Conservation (phyloP, 2,888 invertebrate genomes). For the Limulus polyphemus region DNA sequence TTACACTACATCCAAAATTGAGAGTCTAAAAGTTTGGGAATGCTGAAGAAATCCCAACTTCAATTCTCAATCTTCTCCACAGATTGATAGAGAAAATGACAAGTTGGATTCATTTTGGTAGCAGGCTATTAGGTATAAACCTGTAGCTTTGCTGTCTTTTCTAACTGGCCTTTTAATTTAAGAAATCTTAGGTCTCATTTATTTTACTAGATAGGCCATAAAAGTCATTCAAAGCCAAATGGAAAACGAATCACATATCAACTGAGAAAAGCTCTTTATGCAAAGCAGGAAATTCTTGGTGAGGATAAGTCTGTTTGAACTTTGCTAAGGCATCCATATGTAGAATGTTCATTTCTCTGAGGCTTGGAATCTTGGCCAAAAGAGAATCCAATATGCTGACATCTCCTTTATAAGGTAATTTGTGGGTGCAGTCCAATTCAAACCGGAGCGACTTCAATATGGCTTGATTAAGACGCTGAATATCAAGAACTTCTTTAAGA, state of each 20-base stretch:
- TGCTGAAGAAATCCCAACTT: too few relatives aligned
- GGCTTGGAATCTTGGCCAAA: conserved; percentile 74
- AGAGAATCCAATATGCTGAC: conserved; percentile 83
- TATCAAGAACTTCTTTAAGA: conserved; percentile 76
- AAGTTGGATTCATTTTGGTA: too few relatives aligned
- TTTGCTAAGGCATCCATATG: conserved; percentile 89
- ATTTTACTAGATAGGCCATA: too few relatives aligned
- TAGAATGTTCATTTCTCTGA: conserved; percentile 79
- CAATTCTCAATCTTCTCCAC: too few relatives aligned
- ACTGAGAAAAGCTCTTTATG: conserved; percentile 96
- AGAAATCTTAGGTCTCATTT: too few relatives aligned
- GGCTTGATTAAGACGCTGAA: conserved; percentile 83
- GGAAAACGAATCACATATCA: conserved; percentile 41
- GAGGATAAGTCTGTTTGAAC: conserved; percentile 80
- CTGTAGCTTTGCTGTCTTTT: too few relatives aligned
- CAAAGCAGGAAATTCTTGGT: conserved; percentile 87
- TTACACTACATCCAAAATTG: too few relatives aligned
- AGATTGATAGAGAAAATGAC: too few relatives aligned
- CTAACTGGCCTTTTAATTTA: too few relatives aligned
- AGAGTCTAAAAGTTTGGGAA: too few relatives aligned
- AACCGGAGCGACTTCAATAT: conserved; percentile 78
- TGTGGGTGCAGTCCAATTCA: conserved; percentile 73
- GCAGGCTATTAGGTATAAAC: too few relatives aligned
- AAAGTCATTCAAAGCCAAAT: too few relatives aligned
- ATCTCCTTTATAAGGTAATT: conserved; percentile 75